Evolutionary conservation across 2,113 vertebrate genomes (phyloP).

Genomic region (Lagenorhynchus albirostris): DNA sequence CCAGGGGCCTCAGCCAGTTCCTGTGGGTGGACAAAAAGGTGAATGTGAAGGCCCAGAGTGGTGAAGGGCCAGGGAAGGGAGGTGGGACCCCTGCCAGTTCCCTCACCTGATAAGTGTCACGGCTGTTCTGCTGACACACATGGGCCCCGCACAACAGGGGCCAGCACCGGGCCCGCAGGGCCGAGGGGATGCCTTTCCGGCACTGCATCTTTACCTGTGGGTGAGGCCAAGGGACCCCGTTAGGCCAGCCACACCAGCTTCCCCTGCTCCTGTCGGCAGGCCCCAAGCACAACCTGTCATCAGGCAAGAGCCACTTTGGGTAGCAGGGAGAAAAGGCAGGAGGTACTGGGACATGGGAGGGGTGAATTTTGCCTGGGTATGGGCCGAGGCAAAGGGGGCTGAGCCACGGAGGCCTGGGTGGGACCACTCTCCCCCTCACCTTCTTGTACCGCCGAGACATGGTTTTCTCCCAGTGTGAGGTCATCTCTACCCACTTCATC

Average conservation of each 20-base stretch:
- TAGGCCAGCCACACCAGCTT: neutral
- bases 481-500: conserved; percentile 91
- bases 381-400: neutral
- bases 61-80: neutral
- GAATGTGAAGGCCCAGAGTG: neutral
- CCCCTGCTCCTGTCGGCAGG: neutral
- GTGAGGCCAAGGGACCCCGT: neutral
- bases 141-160: conserved; percentile 87
- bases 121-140: conserved; percentile 77
- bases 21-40: conserved; percentile 39
- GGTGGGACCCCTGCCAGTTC: neutral
- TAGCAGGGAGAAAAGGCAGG: neutral
- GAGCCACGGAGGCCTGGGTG: neutral
- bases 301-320: neutral
- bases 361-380: neutral
- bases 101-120: conserved; percentile 82
- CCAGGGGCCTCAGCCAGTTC: conserved; percentile 80
- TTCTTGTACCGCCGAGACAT: conserved; percentile 85
- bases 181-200: conserved; percentile 91
- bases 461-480: conserved; percentile 87
- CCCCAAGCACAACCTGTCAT: neutral
- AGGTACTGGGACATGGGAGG: neutral
- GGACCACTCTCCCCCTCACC: conserved; percentile 72
- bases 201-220: conserved; percentile 88
- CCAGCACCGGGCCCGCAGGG: conserved; percentile 89